Percentiles rank a stretch among this genome's conserved stretches.
Conservation (phyloP, 2,113 vertebrate species). For the Tachuris rubrigastra region DNA sequence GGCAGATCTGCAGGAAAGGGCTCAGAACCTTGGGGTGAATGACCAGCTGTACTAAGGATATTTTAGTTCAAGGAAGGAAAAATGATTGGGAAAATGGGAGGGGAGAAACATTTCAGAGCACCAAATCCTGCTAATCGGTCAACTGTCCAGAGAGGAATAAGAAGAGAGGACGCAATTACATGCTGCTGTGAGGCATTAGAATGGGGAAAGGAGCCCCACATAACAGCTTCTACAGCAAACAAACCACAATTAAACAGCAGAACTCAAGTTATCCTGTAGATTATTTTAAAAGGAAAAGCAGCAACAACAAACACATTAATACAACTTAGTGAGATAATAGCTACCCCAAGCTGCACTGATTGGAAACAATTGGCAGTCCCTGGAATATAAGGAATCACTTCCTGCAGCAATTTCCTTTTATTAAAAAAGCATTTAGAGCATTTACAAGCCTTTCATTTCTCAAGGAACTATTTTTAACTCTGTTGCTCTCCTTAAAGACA, state of each 20-base stretch:
- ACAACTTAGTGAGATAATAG: conserved; percentile 40
- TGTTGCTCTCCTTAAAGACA: not conserved
- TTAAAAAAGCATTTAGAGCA: conserved; percentile 52
- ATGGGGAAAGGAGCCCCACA: not conserved
- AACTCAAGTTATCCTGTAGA: not conserved
- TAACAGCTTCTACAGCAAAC: not conserved
- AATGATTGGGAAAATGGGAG: not conserved
- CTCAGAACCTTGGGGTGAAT: not conserved
- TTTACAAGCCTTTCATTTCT: conserved; percentile 35
- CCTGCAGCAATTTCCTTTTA: conserved; percentile 55
- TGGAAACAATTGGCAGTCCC: conserved; percentile 51
- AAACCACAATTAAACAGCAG: not conserved
- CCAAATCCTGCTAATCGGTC: not conserved
- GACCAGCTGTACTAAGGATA: not conserved
- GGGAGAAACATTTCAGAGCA: not conserved
- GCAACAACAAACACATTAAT: conserved; percentile 46
- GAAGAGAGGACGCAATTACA: not conserved
- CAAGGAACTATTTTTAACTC: conserved; percentile 37
- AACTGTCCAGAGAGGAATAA: not conserved
- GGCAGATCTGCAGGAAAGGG: not conserved
- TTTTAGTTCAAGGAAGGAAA: not conserved
- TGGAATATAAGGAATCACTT: conserved; percentile 50
- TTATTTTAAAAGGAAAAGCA: conserved; percentile 13
- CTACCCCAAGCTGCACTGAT: conserved; percentile 11
- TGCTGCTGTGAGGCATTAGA: not conserved